Percentiles rank a stretch among this genome's conserved stretches.
Conservation (phyloP, 2,888 invertebrate genomes). For the Hedychridium roseum region DNA sequence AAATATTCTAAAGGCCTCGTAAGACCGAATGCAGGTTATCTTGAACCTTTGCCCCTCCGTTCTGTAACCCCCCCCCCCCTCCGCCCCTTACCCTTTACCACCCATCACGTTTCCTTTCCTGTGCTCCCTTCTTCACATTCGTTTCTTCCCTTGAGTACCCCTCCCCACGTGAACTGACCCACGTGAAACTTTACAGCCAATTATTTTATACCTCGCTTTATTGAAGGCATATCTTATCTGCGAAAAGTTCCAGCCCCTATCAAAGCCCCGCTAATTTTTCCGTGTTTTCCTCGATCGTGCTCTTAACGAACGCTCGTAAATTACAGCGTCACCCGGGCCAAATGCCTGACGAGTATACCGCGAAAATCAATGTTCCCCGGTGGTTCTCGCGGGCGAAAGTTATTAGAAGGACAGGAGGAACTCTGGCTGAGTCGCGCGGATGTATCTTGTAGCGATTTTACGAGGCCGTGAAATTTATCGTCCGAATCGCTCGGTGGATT, state of each 20-base stretch:
- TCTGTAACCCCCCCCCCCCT: slow-evolving; percentile 12
- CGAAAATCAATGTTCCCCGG: too few species aligned
- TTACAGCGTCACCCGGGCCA: too few species aligned
- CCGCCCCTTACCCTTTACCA: slow-evolving; percentile 13
- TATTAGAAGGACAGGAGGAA: too few species aligned
- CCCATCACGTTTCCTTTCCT: too few species aligned
- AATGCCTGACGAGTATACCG: too few species aligned
- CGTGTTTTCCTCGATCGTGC: too few species aligned
- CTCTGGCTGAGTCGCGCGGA: slow-evolving; percentile 17
- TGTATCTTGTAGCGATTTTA: slow-evolving; percentile 39
- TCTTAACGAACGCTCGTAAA: too few species aligned
- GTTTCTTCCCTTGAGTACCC: too few species aligned
- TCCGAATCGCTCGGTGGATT: slow-evolving; percentile 43
- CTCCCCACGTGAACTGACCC: slow-evolving; percentile 33
- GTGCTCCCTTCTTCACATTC: too few species aligned
- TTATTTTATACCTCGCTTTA: slow-evolving; percentile 60
- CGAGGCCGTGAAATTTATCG: slow-evolving; percentile 49
- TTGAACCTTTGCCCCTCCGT: slow-evolving; percentile 7
- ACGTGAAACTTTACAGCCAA: slow-evolving; percentile 58
- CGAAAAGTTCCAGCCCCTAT: slow-evolving; percentile 8
- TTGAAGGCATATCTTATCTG: slow-evolving; percentile 34
- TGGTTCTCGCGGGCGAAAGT: too few species aligned
- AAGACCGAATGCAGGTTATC: slow-evolving; percentile 16
- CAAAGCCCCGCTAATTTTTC: too few species aligned
- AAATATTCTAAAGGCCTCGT: slow-evolving; percentile 17